phyloP scores from a whole-genome alignment of 2,888 invertebrate species.

The Agrotis segetum region DNA sequence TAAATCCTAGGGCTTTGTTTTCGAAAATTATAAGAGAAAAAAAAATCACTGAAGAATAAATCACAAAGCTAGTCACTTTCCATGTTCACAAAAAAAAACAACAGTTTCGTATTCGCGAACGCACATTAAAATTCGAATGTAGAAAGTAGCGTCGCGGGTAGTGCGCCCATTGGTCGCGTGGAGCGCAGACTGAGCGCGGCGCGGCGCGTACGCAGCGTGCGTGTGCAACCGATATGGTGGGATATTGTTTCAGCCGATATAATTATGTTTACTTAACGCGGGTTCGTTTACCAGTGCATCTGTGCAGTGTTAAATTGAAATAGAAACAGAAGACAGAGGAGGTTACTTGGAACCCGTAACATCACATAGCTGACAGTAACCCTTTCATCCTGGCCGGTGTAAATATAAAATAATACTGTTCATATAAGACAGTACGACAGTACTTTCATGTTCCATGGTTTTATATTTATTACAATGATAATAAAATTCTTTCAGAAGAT shows the following conservation, averaged over 20 bases:
- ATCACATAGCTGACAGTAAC: constrained; percentile 26
- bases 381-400: constrained; percentile 1
- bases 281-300: constrained; percentile 75
- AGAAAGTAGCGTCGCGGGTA: constrained; percentile 63
- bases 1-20: constrained; percentile 49
- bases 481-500: constrained; percentile 14
- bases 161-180: constrained; percentile 80
- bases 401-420: neutral
- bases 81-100: constrained; percentile 58
- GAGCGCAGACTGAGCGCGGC: constrained; percentile 74
- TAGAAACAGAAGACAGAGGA: constrained; percentile 65
- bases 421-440: neutral
- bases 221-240: constrained; percentile 73
- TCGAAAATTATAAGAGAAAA: constrained; percentile 43
- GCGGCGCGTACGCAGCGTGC: constrained; percentile 72
- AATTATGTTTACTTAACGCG: constrained; percentile 67
- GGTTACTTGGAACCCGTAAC: constrained; percentile 50
- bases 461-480: neutral
- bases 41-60: constrained; percentile 53
- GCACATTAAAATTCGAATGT: constrained; percentile 70
- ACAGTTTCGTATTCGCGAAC: constrained; percentile 61
- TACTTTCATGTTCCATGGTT: neutral
- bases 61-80: constrained; percentile 60
- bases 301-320: constrained; percentile 71
- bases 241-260: constrained; percentile 74